These are phyloP conservation scores for Ceratothoa steindachneri DNA, from an alignment of 2,888 invertebrate species.

Conservation along the genomic window DNA sequence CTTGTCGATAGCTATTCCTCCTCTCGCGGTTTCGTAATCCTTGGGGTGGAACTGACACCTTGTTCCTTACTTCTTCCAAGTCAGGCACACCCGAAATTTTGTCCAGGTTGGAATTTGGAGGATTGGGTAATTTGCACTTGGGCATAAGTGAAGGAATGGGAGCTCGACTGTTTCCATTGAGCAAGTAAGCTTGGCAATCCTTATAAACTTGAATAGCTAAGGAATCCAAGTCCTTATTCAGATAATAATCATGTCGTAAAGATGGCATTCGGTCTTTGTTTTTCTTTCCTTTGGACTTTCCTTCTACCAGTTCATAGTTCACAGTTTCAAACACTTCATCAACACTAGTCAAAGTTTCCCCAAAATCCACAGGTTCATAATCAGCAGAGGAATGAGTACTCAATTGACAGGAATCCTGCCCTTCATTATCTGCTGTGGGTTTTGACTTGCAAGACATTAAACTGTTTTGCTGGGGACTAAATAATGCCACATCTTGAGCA, in stretches of 20 bases:
- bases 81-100: neutral
- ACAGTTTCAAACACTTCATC: constrained; percentile 42
- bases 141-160: constrained; percentile 43
- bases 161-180: constrained; percentile 37
- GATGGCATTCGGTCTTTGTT: neutral
- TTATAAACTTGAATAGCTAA: constrained; percentile 40
- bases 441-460: neutral
- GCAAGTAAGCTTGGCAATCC: constrained; percentile 43
- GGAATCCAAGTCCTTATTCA: constrained; percentile 32
- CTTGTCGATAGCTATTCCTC: constrained; percentile 46
- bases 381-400: constrained; percentile 26
- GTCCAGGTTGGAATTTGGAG: neutral
- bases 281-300: constrained; percentile 1
- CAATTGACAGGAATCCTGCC: neutral
- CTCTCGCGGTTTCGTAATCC: constrained; percentile 43
- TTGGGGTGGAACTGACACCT: constrained; percentile 38
- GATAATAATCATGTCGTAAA: constrained; percentile 20
- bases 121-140: neutral
- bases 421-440: neutral
- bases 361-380: constrained; percentile 44
- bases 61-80: constrained; percentile 38
- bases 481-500: constrained; percentile 9
- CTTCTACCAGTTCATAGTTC: constrained; percentile 35
- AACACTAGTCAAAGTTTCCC: constrained; percentile 29
- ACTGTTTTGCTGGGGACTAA: neutral